Conservation (phyloP, 1,140 invertebrate genomes). For the Papilio polytes region DNA sequence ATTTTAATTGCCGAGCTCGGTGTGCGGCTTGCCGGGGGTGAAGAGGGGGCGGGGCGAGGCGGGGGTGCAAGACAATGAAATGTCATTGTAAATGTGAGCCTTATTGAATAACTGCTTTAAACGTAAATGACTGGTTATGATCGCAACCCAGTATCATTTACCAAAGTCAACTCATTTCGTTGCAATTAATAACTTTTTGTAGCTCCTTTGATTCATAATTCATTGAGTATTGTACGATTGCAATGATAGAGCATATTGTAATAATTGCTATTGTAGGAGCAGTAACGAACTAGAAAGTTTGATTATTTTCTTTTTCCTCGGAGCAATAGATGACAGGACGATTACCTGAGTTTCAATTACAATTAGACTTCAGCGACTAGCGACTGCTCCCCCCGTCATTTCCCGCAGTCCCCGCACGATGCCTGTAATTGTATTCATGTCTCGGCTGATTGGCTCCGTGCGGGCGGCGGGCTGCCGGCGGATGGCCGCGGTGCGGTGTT, state of each 20-base stretch:
- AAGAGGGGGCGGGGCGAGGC: background rate
- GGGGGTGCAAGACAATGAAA: background rate
- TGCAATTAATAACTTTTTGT: background rate
- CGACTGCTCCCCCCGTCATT: background rate
- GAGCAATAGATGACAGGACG: background rate
- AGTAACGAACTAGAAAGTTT: background rate
- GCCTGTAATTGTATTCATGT: slow-evolving; percentile 16
- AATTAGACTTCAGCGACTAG: background rate
- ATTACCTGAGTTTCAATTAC: background rate
- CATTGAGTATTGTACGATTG: too few species aligned
- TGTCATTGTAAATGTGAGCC: slow-evolving; percentile 5
- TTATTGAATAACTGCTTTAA: slow-evolving; percentile 16
- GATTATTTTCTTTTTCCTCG: background rate
- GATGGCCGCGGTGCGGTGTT: background rate
- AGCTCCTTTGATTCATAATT: too few species aligned
- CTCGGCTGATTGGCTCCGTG: background rate
- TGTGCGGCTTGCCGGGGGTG: background rate
- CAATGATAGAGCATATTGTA: too few species aligned
- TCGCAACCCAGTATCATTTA: background rate
- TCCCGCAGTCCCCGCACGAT: background rate
- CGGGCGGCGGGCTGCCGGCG: background rate
- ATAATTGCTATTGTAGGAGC: background rate
- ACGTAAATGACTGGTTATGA: background rate
- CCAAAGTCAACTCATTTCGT: background rate
- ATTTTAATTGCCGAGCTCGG: slow-evolving; percentile 5